These are phyloP conservation scores for Puntigrus tetrazona DNA, from an alignment of 2,113 vertebrate species.

Conservation along the genomic window DNA sequence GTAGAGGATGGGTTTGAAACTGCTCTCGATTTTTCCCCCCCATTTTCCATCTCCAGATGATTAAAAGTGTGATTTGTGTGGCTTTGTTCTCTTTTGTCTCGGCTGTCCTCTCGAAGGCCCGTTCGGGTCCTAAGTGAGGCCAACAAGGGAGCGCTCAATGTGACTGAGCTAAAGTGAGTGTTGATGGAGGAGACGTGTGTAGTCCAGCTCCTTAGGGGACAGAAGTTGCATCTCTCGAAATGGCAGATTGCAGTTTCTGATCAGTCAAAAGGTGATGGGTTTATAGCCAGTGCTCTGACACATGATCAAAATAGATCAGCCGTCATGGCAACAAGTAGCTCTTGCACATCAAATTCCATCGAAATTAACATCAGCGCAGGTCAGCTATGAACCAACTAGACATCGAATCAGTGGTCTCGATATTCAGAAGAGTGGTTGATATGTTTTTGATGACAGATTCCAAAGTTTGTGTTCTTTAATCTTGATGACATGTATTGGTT, in stretches of 20 bases:
- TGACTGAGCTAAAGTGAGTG: constrained; percentile 36
- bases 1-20: constrained; percentile 64
- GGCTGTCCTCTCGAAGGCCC: constrained; percentile 45
- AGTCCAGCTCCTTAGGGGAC: background rate
- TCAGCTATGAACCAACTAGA: background rate
- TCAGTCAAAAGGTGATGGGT: constrained; percentile 27
- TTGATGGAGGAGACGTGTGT: constrained; percentile 1
- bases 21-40: constrained; percentile 55
- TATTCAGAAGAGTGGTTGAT: background rate
- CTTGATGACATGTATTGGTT: background rate
- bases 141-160: constrained; percentile 25
- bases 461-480: background rate
- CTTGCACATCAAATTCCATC: constrained; percentile 9
- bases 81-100: constrained; percentile 52
- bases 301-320: constrained; percentile 19
- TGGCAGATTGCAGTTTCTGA: constrained; percentile 5
- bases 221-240: constrained; percentile 21
- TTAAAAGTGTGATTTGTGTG: constrained; percentile 64
- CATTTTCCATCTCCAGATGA: constrained; percentile 55
- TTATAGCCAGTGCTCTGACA: constrained; percentile 32
- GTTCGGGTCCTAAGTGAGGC: constrained; percentile 38
- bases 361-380: background rate
- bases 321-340: background rate
- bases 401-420: background rate
- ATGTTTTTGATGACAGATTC: background rate